A percentile compares a stretch with the other conserved stretches of the same genome.
These are phyloP conservation scores for Tridacna gigas DNA, from an alignment of 2,888 invertebrate species.

Conservation along the genomic window DNA sequence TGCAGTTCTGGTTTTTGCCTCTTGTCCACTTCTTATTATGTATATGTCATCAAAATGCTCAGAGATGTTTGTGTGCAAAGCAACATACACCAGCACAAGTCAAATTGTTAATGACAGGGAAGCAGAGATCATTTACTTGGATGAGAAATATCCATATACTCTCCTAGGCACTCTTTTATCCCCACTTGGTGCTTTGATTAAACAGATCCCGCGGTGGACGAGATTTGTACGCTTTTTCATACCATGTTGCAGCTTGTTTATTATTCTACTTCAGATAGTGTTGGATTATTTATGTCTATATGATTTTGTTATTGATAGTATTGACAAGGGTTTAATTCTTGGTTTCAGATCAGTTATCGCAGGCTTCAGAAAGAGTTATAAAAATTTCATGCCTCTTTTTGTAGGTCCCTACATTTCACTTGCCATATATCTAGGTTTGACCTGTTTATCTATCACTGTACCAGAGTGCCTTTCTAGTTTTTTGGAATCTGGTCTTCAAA, in stretches of 20 bases:
- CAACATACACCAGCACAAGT: neutral
- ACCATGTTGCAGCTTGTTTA: conserved; percentile 34
- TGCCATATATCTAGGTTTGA: conserved; percentile 37
- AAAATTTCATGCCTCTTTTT: conserved; percentile 53
- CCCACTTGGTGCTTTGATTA: conserved; percentile 10
- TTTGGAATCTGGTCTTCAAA: conserved; percentile 38
- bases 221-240: conserved; percentile 41
- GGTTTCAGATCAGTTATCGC: conserved; percentile 63
- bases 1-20: conserved; percentile 52
- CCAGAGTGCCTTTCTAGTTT: conserved; percentile 46
- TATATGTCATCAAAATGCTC: neutral
- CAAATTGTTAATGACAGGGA: neutral
- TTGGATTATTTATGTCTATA: conserved; percentile 45
- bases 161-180: conserved; percentile 29
- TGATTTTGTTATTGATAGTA: conserved; percentile 44
- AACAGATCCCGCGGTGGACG: neutral
- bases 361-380: conserved; percentile 51
- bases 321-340: conserved; percentile 57
- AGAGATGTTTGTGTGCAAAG: neutral
- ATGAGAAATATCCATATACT: conserved; percentile 32
- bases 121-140: conserved; percentile 25
- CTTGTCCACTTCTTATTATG: conserved; percentile 50
- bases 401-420: conserved; percentile 64
- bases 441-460: conserved; percentile 30
- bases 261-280: conserved; percentile 54